phyloP scores from a whole-genome alignment of 2,888 invertebrate species.

The Drosophila fulvimacula region DNA sequence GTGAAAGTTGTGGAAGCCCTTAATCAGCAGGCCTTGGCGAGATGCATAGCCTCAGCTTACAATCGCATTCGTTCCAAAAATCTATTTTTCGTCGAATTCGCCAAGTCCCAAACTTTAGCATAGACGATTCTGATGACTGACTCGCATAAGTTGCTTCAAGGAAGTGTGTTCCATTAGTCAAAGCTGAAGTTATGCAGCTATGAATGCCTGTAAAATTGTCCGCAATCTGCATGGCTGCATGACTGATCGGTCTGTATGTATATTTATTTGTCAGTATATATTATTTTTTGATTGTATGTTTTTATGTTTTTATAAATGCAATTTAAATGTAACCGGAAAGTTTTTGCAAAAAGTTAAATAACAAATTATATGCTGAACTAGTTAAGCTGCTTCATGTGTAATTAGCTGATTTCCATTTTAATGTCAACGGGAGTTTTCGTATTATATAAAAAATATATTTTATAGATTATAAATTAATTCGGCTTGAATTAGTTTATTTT shows the following conservation, averaged over 20 bases:
- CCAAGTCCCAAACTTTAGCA: background rate
- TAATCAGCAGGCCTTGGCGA: slow-evolving; percentile 45
- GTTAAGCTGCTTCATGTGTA: background rate
- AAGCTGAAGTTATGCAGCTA: no score
- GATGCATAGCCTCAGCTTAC: background rate
- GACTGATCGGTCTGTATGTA: background rate
- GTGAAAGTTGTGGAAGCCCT: slow-evolving; percentile 48
- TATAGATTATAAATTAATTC: background rate
- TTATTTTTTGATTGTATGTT: background rate
- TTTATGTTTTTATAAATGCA: background rate
- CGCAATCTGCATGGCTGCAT: background rate
- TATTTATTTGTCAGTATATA: background rate
- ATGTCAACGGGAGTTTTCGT: no score
- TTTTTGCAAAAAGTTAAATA: background rate
- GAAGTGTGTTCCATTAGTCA: background rate
- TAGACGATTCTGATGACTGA: background rate
- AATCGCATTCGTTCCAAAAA: slow-evolving; percentile 8
- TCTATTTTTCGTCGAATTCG: background rate
- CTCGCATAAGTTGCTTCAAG: background rate
- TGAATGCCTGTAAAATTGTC: no score
- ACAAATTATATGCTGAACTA: background rate
- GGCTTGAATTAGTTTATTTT: no score
- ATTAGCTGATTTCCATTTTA: background rate
- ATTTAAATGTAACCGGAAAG: no score
- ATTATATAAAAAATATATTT: background rate